A percentile compares a stretch with the other conserved stretches of the same genome.
These are phyloP conservation scores for Silurus asotus DNA, from an alignment of 2,113 vertebrate species.

Conservation along the genomic window DNA sequence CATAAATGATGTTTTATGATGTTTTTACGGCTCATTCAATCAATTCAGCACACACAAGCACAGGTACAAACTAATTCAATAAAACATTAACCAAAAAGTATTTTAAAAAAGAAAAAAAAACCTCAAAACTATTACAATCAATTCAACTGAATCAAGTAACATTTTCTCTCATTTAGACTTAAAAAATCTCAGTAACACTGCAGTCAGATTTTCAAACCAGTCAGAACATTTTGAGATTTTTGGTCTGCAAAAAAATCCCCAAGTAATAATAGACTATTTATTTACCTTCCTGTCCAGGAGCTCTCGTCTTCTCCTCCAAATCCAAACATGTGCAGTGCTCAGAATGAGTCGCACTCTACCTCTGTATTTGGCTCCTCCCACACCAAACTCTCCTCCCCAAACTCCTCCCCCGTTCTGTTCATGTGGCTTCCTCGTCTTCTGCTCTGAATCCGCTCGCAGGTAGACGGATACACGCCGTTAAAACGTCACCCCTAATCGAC, in stretches of 20 bases:
- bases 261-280: not conserved
- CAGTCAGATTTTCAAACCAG: not conserved
- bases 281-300: constrained; percentile 17
- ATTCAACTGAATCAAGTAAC: not conserved
- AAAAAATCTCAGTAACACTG: not conserved
- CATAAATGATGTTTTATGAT: constrained; percentile 33
- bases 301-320: constrained; percentile 43
- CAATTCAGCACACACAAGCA: not conserved
- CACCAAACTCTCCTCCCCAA: constrained; percentile 53
- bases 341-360: constrained; percentile 61
- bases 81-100: not conserved
- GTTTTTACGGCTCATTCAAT: not conserved
- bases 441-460: constrained; percentile 4
- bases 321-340: constrained; percentile 53
- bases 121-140: too few relatives aligned
- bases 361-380: constrained; percentile 52
- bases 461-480: not conserved
- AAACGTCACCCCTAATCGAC: not conserved
- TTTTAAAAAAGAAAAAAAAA: too few relatives aligned
- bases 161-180: not conserved
- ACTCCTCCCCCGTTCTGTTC: constrained; percentile 47
- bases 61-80: not conserved
- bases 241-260: not conserved
- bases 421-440: constrained; percentile 25
- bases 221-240: not conserved